Conservation (phyloP, 2,113 vertebrate species). For the Camelus bactrianus region DNA sequence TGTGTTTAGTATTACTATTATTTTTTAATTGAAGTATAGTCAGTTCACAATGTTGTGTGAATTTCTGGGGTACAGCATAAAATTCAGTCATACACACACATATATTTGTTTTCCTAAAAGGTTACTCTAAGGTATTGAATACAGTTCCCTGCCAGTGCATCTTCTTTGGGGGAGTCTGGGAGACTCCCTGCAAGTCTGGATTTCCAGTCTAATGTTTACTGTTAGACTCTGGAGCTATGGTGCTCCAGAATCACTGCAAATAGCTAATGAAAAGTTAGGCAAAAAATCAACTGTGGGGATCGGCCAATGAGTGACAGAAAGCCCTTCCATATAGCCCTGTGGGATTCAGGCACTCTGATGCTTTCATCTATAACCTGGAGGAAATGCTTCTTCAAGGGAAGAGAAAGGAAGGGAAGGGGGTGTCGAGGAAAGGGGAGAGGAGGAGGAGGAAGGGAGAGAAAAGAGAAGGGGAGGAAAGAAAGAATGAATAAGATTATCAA, state of each 20-base stretch:
- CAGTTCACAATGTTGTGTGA: no score
- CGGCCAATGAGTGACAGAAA: neutral
- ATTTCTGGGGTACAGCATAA: no score
- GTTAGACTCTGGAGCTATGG: neutral
- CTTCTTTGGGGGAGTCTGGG: neutral
- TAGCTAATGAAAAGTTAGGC: neutral
- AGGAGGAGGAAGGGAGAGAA: neutral
- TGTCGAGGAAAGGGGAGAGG: neutral
- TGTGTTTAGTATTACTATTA: no score
- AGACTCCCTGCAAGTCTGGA: neutral
- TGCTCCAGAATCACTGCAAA: slow-evolving; percentile 37
- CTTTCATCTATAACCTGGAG: neutral
- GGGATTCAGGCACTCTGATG: neutral
- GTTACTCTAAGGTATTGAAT: no score
- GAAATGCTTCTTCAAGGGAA: neutral
- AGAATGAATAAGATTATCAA: neutral
- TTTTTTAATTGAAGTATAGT: no score
- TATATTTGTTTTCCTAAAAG: no score
- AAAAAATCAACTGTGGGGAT: neutral
- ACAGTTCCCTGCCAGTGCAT: neutral
- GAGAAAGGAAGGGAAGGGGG: neutral
- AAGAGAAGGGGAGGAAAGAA: neutral
- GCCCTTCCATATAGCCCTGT: neutral
- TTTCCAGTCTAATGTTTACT: neutral
- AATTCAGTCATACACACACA: no score